Base-by-base conservation (phyloP, 2,113 vertebrate species). In the Dryoscopus gambensis region DNA sequence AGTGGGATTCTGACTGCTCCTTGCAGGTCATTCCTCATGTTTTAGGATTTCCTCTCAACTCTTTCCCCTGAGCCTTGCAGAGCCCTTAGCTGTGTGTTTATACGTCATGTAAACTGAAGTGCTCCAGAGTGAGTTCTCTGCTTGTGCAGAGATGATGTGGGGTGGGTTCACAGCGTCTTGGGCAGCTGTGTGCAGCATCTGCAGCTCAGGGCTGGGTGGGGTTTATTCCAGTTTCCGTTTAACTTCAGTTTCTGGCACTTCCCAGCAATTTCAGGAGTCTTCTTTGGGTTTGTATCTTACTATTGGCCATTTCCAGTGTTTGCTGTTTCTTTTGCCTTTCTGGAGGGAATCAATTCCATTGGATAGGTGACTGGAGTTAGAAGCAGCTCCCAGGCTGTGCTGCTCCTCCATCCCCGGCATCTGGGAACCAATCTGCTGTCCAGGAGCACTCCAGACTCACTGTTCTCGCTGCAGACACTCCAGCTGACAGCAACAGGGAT, bases 31-130 rank as follows among this genome's bases (percentile, higher is more conserved):
- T 30, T 64, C 59, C 35, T 68, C 31, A 0, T 5, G 4, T 10
- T 12, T 49, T 8, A 6, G 13, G 9, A 55, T 57, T 77, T 65
- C 75, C 39, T 60, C 28, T 33, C 22, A 37, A 0, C 44, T 30
- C 37, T 37, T 16, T 7, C 9, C 25, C 35, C 42, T 8, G 33
- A 40, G 47, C 42, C 67, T 55, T n/a, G 47, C 47, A 33, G 71
- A 62, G 37, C 53, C 31, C 1, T 47, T 12, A 9, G n/a, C 56
- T 62, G 30, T 81, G 68, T 77, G 47, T 56, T 78, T 25, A 2
- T 6, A 1, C 7, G 5, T 59, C 17, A 2, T 7, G 39, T 9
- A 59, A 49, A 67, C 9, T 5, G 1, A 7, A 0, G 1, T 62
- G 53, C 63, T 77, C 42, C 30, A 25, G 35, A 40, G 60, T 7